These are phyloP conservation scores for Diadophis punctatus DNA, from an alignment of 2,113 vertebrate genomes.

Conservation along the genomic window DNA sequence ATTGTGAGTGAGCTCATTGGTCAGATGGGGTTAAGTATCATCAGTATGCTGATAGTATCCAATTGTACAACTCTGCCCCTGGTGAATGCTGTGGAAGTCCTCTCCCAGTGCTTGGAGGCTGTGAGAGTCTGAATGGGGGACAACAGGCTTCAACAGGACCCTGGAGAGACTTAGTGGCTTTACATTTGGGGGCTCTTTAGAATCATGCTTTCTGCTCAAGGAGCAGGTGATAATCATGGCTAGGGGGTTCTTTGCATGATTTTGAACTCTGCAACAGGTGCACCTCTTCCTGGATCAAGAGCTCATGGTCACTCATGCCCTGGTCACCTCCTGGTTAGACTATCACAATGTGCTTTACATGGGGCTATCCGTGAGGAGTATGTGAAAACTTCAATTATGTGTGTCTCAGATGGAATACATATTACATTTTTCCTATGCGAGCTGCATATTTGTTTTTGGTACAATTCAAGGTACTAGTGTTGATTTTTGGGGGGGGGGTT, in stretches of 20 bases:
- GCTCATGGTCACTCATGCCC: background rate
- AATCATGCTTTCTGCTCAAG: background rate
- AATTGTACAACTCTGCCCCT: background rate
- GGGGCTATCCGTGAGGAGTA: background rate
- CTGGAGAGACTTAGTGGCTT: background rate
- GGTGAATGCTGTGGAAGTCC: background rate
- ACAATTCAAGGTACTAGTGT: background rate
- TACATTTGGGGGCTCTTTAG: background rate
- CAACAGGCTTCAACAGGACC: background rate
- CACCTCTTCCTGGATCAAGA: background rate
- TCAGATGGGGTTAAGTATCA: background rate
- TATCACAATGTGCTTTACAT: background rate
- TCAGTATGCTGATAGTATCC: background rate
- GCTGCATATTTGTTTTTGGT: background rate
- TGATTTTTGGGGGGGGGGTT: no score
- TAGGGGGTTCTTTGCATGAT: background rate
- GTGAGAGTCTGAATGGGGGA: background rate
- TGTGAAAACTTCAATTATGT: background rate
- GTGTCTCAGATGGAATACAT: background rate
- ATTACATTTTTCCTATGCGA: background rate
- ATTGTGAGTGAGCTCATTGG: background rate
- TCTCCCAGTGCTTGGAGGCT: background rate
- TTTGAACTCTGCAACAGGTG: background rate
- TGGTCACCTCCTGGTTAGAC: background rate
- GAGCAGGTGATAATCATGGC: background rate